These are phyloP conservation scores for Tympanoctomys barrerae DNA, from an alignment of 2,797 vertebrate species.

Conservation along the genomic window DNA sequence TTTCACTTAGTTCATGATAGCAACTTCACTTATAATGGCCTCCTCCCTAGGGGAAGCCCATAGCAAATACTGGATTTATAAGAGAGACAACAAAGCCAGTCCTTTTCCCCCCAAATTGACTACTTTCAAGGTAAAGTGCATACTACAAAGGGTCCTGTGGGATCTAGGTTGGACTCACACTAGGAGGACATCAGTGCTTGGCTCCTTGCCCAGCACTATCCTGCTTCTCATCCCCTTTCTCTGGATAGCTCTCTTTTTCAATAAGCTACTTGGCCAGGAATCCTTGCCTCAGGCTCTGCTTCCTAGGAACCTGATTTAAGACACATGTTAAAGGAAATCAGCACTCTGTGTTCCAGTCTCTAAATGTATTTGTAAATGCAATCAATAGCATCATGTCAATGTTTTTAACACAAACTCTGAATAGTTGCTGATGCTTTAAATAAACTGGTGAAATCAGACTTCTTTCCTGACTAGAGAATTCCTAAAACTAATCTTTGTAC, in stretches of 20 bases:
- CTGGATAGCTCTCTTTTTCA: neutral
- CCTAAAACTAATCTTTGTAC: conserved; percentile 12
- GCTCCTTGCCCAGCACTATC: neutral
- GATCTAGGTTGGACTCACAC: neutral
- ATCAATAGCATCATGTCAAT: neutral
- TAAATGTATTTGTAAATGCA: neutral
- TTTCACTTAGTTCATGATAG: neutral
- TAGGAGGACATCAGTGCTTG: neutral
- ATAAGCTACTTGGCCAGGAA: neutral
- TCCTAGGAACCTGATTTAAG: conserved; percentile 8
- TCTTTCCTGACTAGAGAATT: conserved; percentile 27
- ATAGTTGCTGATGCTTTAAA: conserved; percentile 25
- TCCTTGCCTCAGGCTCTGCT: neutral
- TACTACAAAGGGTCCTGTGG: neutral
- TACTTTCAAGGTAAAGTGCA: neutral
- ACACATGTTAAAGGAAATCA: neutral
- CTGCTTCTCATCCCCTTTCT: neutral
- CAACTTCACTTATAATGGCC: neutral
- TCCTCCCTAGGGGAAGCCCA: accelerated
- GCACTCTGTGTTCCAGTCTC: neutral
- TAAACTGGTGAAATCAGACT: neutral
- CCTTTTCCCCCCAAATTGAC: neutral
- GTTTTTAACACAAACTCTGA: neutral
- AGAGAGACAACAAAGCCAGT: neutral
- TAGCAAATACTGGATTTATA: neutral